phyloP scores from a whole-genome alignment of 2,113 vertebrate species.

The Anhinga anhinga region DNA sequence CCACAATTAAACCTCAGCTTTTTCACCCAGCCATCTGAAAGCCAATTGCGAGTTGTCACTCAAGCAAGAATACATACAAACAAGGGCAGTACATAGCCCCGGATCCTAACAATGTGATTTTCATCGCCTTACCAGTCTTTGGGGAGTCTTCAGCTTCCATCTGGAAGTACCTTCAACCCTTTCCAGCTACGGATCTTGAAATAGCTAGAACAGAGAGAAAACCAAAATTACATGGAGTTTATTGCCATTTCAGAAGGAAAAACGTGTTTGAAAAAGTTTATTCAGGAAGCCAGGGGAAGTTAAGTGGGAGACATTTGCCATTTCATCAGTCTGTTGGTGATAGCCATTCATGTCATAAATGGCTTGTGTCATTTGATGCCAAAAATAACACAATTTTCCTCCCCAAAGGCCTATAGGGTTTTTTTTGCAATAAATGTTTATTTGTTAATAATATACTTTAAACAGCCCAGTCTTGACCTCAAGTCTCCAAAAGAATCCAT shows the following conservation, averaged over 20 bases:
- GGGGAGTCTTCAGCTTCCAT: conserved; percentile 55
- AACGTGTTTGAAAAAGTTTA: conserved; percentile 73
- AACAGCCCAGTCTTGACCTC: conserved; percentile 81
- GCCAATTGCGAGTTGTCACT: conserved; percentile 71
- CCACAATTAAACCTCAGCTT: conserved; percentile 77
- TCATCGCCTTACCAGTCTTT: conserved; percentile 61
- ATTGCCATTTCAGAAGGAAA: conserved; percentile 64
- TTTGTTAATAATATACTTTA: conserved; percentile 85
- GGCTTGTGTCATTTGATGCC: conserved; percentile 83
- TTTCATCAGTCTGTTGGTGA: conserved; percentile 74
- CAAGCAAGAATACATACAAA: conserved; percentile 72
- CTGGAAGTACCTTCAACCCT: conserved; percentile 56
- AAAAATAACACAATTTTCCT: conserved; percentile 80
- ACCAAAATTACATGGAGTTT: conserved; percentile 72
- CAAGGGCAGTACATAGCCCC: conserved; percentile 42
- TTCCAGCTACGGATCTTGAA: conserved; percentile 55
- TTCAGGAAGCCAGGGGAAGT: conserved; percentile 77
- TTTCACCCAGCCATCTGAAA: conserved; percentile 44
- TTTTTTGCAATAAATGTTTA: conserved; percentile 82
- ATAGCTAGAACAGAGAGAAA: conserved; percentile 69
- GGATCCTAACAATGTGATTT: conserved; percentile 70
- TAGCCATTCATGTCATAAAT: conserved; percentile 80
- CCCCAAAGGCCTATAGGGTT: conserved; percentile 78
- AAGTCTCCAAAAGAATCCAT: conserved; percentile 79
- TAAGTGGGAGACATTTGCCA: conserved; percentile 75